Conservation (phyloP, 2,888 invertebrate genomes). For the Ophion ellenae region DNA sequence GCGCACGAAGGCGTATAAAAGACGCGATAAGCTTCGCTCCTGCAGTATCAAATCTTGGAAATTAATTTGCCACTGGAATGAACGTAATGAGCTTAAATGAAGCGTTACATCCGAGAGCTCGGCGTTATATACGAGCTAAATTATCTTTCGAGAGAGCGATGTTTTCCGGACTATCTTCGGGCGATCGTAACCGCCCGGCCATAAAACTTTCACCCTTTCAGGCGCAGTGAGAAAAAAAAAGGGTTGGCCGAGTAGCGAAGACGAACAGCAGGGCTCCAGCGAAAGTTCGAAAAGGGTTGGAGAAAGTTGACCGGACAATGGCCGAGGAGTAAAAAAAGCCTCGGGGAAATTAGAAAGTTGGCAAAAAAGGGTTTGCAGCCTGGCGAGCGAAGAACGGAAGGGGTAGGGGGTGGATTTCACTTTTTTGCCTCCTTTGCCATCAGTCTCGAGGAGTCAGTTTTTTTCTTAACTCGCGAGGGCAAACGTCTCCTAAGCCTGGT, state of each 20-base stretch:
- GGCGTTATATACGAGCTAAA: constrained; percentile 26
- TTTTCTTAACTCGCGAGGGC: constrained; percentile 63
- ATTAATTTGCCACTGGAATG: constrained; percentile 57
- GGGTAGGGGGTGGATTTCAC: constrained; percentile 78
- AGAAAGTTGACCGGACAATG: constrained; percentile 73
- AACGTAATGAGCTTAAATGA: constrained; percentile 52
- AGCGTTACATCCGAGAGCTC: constrained; percentile 28
- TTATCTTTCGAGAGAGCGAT: constrained; percentile 38
- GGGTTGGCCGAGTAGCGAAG: constrained; percentile 41
- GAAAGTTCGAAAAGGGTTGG: constrained; percentile 70
- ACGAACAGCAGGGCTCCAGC: constrained; percentile 48
- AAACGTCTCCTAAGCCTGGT: constrained; percentile 16
- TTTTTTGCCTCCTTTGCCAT: constrained; percentile 69
- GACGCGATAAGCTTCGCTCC: constrained; percentile 46
- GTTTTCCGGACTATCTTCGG: constrained; percentile 38
- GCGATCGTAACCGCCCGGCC: constrained; percentile 22
- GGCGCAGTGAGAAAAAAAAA: constrained; percentile 23
- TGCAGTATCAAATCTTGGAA: constrained; percentile 50
- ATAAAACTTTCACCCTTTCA: constrained; percentile 66
- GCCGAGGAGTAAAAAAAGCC: constrained; percentile 60
- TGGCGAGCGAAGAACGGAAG: constrained; percentile 1
- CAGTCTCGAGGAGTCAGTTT: constrained; percentile 70
- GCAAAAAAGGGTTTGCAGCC: constrained; percentile 70
- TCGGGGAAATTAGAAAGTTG: constrained; percentile 77
- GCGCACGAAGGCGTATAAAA: constrained; percentile 29